Evolutionary conservation across 2,797 vertebrate genomes (phyloP), one percentile per base, ranked within the genome.

Genomic region (Rallus crepitans): DNA sequence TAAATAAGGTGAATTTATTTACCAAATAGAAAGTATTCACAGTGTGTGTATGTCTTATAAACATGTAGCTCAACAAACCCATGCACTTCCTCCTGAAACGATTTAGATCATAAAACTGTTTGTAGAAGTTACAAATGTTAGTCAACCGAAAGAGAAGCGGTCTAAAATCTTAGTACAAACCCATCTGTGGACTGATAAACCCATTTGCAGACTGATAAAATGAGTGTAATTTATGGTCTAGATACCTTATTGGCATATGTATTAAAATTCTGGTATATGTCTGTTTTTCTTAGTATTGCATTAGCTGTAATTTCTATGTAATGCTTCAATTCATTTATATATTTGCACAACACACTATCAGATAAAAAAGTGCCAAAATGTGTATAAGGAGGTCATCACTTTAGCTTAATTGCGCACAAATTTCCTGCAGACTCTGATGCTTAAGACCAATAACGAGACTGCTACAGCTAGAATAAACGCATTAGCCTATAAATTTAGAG

Each of bases 401-500:
- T 97, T 96, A 97, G 96, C 96, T 97, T 98, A 98, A 98, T 98
- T 98, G 97, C 92, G 72, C 95, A 97, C 84, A 97, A 94, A 98
- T 98, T 98, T 98, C 98, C 97, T 98, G 96, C 90, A 92, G 96
- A 55, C 94, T 94, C 87, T 86, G 93, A 97, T 94, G 91, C 92
- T 95, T 90, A 96, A 95, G 95, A 87, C 97, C 96, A 97, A 97
- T 97, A 97, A 97, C 82, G 94, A 95, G 85, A 90, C 92, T 96
- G 92, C 96, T 95, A 97, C 96, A 97, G 97, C 96, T 96, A 97
- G 95, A 98, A 98, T 98, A 97, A 98, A 98, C 80, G 96, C 97
- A 98, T 98, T 98, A 98, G 95, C 95, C 94, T 97, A 97, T 98
- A 96, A 98, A 97, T 97, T 96, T 95, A 97, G 94, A 97, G 95